Conservation (phyloP, 2,888 invertebrate genomes). For the Drosophila quinaria region DNA sequence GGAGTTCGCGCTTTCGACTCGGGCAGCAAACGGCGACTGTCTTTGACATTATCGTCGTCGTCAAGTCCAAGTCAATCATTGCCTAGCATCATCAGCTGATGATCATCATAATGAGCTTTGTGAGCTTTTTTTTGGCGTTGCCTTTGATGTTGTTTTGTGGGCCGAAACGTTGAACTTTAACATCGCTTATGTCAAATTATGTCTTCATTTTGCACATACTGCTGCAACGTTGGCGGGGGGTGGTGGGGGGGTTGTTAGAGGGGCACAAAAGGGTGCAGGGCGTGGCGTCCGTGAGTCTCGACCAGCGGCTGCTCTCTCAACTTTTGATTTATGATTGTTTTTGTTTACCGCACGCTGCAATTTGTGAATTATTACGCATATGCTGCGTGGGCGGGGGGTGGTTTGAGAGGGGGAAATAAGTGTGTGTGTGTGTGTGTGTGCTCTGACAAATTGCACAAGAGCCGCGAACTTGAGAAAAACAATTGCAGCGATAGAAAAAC, state of each 20-base stretch:
- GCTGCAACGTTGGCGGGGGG: too few species aligned
- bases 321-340: conserved; percentile 74
- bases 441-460: conserved; percentile 71
- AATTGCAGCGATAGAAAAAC: conserved; percentile 74
- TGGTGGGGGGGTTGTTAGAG: background rate
- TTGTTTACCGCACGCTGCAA: conserved; percentile 71
- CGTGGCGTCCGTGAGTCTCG: conserved; percentile 65
- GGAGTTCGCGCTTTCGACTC: conserved; percentile 22
- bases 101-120: conserved; percentile 34
- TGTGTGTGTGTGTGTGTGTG: conserved; percentile 7
- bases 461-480: conserved; percentile 76
- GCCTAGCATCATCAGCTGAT: conserved; percentile 56
- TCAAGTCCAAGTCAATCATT: conserved; percentile 64
- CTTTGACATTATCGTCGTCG: conserved; percentile 72
- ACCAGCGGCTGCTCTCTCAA: conserved; percentile 32
- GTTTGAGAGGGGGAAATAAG: background rate
- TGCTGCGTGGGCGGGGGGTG: conserved; percentile 16
- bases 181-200: conserved; percentile 83
- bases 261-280: conserved; percentile 36
- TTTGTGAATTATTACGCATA: conserved; percentile 76
- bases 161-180: conserved; percentile 75
- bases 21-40: conserved; percentile 40
- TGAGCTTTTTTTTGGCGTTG: conserved; percentile 31
- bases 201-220: conserved; percentile 75
- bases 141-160: conserved; percentile 61